Percentiles rank a stretch among this genome's conserved stretches.
Conservation (phyloP, 2,113 vertebrate species). For the Oxyruncus cristatus region DNA sequence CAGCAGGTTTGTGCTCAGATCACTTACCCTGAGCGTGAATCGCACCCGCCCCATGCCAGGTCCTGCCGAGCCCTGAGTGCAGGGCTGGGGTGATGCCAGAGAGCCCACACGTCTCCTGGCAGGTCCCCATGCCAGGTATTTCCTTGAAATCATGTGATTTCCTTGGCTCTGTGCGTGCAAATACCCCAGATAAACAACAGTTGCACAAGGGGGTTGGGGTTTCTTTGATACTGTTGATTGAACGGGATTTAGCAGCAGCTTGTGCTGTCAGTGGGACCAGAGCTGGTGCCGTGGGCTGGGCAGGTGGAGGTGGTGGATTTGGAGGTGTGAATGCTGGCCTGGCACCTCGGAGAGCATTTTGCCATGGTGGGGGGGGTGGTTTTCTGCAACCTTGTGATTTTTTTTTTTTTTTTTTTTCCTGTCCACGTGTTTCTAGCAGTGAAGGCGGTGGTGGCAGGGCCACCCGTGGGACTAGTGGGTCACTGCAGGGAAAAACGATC, state of each 20-base stretch:
- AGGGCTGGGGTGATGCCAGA: neutral
- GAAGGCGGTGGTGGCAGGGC: neutral
- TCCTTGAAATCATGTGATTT: conserved; percentile 38
- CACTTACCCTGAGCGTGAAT: accelerated
- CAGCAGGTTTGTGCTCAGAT: neutral
- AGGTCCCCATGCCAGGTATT: neutral
- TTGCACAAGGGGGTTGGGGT: neutral
- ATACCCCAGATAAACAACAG: neutral
- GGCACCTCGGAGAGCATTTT: neutral
- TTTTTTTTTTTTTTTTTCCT: no score
- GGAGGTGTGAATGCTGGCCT: neutral
- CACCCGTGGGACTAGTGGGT: neutral
- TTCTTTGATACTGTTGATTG: neutral
- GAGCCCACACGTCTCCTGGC: neutral
- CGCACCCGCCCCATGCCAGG: accelerated
- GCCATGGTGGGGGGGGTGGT: accelerated
- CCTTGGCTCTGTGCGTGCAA: neutral
- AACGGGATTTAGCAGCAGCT: neutral
- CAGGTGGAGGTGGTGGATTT: neutral
- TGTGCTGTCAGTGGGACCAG: accelerated
- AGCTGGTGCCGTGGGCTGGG: accelerated
- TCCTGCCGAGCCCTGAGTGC: neutral
- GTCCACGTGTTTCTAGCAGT: neutral
- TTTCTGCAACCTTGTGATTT: neutral
- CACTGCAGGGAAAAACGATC: accelerated